Percentiles rank a stretch among this genome's conserved stretches.
Evolutionary conservation across 2,113 vertebrate genomes (phyloP).

Genomic region (Microtus montanus): DNA sequence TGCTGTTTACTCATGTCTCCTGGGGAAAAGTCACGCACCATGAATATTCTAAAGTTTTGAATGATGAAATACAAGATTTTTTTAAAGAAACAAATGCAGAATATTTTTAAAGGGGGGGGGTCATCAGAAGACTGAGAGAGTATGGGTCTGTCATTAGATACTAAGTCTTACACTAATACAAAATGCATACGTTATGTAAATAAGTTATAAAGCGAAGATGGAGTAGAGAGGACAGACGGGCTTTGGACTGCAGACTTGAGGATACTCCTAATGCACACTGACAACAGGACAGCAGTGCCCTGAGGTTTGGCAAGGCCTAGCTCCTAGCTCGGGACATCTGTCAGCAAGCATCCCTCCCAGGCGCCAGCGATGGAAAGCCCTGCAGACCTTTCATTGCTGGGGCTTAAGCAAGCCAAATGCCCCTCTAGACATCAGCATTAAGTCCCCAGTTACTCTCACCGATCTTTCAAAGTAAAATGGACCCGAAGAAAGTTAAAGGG

Average conservation of each 20-base stretch:
- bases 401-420: constrained; percentile 41
- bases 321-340: not conserved
- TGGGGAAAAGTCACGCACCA: not conserved
- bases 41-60: not conserved
- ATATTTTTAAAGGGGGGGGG: not conserved
- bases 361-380: not conserved
- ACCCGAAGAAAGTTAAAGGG: not conserved
- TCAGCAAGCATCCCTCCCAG: not conserved
- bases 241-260: not conserved
- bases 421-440: not conserved
- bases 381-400: not conserved
- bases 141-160: not conserved
- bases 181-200: not conserved
- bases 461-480: constrained; percentile 21
- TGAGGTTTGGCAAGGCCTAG: not conserved
- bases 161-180: not conserved
- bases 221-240: fast-evolving
- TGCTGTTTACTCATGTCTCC: not conserved
- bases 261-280: constrained; percentile 48
- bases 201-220: not conserved
- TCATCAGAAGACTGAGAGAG: not conserved
- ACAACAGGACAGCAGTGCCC: not conserved
- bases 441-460: not conserved
- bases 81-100: not conserved
- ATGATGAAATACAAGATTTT: not conserved